Evolutionary conservation across 2,113 vertebrate species (phyloP).

Genomic region (Mormyrus lacerda): DNA sequence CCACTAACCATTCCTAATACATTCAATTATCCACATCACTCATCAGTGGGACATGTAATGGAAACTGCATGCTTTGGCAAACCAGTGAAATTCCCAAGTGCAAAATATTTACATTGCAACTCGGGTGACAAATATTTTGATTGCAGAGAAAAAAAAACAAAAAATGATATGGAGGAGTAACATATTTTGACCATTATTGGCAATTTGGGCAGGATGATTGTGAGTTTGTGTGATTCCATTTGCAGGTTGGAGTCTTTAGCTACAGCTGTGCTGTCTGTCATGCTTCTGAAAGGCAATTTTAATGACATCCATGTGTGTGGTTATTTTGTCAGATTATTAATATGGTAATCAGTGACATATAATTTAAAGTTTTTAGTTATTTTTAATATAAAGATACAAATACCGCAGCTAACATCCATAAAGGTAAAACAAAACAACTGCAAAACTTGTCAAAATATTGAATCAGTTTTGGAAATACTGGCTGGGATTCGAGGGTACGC

Average conservation of each 20-base stretch:
- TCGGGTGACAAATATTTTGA: not conserved
- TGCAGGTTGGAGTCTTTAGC: not conserved
- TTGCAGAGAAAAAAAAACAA: not conserved
- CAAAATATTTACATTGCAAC: constrained; percentile 12
- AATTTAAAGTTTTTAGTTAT: not conserved
- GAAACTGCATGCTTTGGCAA: constrained; percentile 7
- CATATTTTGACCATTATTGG: not conserved
- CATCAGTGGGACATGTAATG: constrained; percentile 1
- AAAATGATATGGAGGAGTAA: not conserved
- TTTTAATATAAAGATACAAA: not conserved
- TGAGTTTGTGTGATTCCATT: not conserved
- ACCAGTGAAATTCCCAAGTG: not conserved
- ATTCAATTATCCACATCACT: constrained; percentile 8
- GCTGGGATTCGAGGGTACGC: not conserved
- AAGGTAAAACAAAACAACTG: not conserved
- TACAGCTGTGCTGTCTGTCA: not conserved
- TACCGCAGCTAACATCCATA: not conserved
- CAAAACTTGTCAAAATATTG: not conserved
- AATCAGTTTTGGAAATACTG: not conserved
- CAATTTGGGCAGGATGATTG: not conserved
- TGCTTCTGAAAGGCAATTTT: not conserved
- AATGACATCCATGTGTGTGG: not conserved
- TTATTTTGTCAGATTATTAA: not conserved
- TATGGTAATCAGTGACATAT: not conserved
- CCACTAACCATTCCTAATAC: constrained; percentile 7